Evolutionary conservation across 2,797 vertebrate species (phyloP).

Genomic region (Propithecus deckenii): DNA sequence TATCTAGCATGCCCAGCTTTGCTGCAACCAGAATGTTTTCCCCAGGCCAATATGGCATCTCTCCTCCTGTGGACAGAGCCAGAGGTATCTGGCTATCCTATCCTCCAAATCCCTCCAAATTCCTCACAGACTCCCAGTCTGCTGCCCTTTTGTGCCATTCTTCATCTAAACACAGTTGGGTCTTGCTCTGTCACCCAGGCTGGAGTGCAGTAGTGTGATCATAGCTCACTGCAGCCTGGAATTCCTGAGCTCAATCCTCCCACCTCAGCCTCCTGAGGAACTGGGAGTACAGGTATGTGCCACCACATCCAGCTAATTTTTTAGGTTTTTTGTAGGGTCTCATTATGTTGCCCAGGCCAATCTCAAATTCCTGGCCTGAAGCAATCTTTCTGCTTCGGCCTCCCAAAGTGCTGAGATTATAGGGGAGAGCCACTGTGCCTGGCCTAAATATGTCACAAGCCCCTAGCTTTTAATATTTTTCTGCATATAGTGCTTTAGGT

Average conservation of each 20-base stretch:
- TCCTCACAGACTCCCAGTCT: background rate
- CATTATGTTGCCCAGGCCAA: background rate
- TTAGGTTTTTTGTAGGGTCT: background rate
- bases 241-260: background rate
- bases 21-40: background rate
- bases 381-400: background rate
- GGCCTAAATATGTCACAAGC: background rate
- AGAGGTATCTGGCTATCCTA: background rate
- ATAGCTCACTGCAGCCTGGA: background rate
- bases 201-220: background rate
- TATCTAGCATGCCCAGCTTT: background rate
- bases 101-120: background rate
- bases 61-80: background rate
- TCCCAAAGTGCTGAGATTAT: background rate
- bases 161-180: background rate
- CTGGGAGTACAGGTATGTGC: background rate
- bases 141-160: background rate
- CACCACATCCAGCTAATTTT: background rate
- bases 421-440: background rate
- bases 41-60: background rate
- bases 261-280: background rate
- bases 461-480: constrained; percentile 1
- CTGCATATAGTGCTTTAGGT: background rate
- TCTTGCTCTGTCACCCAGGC: background rate
- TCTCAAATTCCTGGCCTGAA: background rate